Conservation (phyloP, 2,797 vertebrate genomes). For the Chaetophractus vellerosus region DNA sequence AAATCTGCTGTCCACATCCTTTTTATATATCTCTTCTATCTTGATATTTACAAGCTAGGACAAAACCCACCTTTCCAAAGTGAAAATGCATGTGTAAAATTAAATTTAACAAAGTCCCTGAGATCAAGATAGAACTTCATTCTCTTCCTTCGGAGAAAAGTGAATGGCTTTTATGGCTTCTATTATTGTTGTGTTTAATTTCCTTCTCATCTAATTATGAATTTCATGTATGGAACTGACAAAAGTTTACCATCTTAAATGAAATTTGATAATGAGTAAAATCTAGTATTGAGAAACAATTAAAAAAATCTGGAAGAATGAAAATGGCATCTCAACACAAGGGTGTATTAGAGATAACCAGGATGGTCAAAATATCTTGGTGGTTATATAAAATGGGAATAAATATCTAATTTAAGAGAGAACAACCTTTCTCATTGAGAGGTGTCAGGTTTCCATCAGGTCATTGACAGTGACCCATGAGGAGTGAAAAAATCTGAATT, state of each 20-base stretch:
- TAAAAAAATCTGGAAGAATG: conserved; percentile 3
- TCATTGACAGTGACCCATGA: background rate
- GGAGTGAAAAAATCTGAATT: background rate
- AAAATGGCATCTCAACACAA: background rate
- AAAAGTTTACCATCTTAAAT: conserved; percentile 41
- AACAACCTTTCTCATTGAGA: background rate
- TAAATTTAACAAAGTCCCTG: background rate
- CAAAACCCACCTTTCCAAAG: background rate
- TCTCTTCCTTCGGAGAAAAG: background rate
- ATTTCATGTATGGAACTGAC: conserved; percentile 37
- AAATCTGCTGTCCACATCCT: background rate
- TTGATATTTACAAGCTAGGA: background rate
- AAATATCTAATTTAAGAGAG: conserved; percentile 40
- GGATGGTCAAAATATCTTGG: background rate
- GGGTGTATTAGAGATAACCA: background rate
- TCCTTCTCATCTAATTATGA: background rate
- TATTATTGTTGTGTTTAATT: background rate
- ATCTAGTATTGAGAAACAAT: background rate
- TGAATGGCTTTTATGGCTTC: background rate
- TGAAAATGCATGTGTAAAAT: background rate
- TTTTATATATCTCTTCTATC: background rate
- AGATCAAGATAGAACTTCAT: background rate
- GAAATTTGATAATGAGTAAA: conserved; percentile 51
- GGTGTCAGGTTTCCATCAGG: background rate
- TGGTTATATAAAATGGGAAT: background rate